Base-by-base conservation (phyloP, 1,140 invertebrate genomes). In the Macrocentrus cingulum region DNA sequence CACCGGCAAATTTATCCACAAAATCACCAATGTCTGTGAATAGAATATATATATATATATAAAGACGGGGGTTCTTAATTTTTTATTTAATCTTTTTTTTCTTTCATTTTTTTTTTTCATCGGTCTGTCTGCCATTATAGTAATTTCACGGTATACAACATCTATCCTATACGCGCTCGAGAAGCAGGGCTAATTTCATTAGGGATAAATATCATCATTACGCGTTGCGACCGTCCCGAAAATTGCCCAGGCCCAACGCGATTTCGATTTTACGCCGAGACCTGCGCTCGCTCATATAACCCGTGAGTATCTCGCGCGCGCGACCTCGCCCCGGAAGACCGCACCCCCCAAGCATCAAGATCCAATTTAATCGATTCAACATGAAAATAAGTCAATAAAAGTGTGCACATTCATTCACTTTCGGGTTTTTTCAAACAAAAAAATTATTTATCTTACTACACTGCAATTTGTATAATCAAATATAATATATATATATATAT, bases 121-220 rank as follows among this genome's bases (percentile, higher is more conserved):
- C 34, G 60, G 44, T 34, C 55, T 45, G 8, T 9, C 46, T 25
- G 62, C 68, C 66, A 73, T 74, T 74, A 74, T 68, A 66, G 72
- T 73, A 74, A 74, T 74, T 74, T 72, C 64, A 73, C 64, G 70
- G 67, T 73, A n/a, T n/a, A 67, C 66, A 61, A 67, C 56, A 67
- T 71, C 69, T 69, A 71, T 72, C 69, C 64, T 63, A 66, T 61
- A 69, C 61, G 70, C 61, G 56, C 59, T 64, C 46, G 45, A 65
- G 62, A 51, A 69, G 65, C 66, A 66, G 64, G 61, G 69, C 71
- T 75, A 75, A 75, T 75, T 75, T 75, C 72, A 75, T 75, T 75
- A 75, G 71, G 70, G 72, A 75, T 75, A 75, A 74, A 75, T 70
- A 75, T 75, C 69, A 72, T 75, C 62, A 75, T 75, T 75, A 75